Conservation (phyloP, 2,888 invertebrate genomes). For the Trissolcus brochymenae region DNA sequence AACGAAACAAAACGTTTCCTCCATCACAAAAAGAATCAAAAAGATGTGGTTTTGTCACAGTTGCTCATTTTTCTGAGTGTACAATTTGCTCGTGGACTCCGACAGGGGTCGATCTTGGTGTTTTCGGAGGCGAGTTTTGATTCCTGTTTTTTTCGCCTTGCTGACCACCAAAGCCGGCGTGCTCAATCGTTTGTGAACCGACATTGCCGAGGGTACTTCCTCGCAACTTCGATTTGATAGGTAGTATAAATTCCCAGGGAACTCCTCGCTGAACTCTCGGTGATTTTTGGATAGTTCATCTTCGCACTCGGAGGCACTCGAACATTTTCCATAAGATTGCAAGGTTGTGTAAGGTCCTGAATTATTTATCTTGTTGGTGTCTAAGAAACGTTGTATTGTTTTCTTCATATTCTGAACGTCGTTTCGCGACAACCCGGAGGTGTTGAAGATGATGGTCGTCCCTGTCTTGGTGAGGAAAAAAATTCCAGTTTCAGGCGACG, state of each 20-base stretch:
- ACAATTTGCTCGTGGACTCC: neutral
- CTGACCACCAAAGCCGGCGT: constrained; percentile 39
- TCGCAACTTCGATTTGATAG: constrained; percentile 3
- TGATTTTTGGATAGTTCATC: constrained; percentile 15
- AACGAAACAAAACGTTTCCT: neutral
- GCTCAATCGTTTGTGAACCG: constrained; percentile 49
- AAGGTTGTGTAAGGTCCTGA: constrained; percentile 37
- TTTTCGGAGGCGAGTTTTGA: constrained; percentile 4
- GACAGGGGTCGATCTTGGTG: neutral
- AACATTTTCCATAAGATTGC: constrained; percentile 50
- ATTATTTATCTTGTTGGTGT: constrained; percentile 43
- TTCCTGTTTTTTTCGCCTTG: neutral
- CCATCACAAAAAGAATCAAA: neutral
- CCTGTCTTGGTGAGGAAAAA: constrained; percentile 63
- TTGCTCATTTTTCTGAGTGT: neutral
- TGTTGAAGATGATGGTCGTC: constrained; percentile 57
- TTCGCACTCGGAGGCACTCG: constrained; percentile 55
- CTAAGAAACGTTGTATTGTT: constrained; percentile 61
- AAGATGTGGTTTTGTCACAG: neutral
- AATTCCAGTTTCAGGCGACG: constrained; percentile 61
- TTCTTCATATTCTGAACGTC: constrained; percentile 61
- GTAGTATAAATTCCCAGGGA: no score
- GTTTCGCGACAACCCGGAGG: constrained; percentile 59
- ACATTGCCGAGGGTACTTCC: neutral
- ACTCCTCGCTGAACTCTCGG: neutral